phyloP scores from a whole-genome alignment of 2,797 vertebrate genomes.

The Coregonus suidteri region DNA sequence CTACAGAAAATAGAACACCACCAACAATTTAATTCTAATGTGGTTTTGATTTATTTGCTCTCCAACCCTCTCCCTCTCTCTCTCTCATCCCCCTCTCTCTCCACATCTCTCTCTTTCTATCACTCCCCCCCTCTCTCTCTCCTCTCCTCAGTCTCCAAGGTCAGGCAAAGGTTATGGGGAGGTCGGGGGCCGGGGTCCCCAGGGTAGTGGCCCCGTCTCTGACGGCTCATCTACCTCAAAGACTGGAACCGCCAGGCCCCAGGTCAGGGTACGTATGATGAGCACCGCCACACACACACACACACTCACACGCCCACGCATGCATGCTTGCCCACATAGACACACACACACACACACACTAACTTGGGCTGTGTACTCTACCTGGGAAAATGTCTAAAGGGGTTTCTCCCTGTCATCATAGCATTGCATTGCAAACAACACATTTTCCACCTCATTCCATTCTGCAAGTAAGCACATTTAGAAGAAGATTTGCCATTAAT shows the following conservation, averaged over 20 bases:
- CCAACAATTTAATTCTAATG: conserved; percentile 39
- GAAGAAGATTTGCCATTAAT: conserved; percentile 11
- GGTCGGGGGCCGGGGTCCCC: conserved; percentile 60
- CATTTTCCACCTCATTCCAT: conserved; percentile 46
- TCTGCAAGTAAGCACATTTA: conserved; percentile 48
- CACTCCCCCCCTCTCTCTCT: conserved; percentile 7
- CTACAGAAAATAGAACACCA: conserved; percentile 32
- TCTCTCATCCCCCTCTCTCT: not conserved
- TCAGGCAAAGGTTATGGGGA: conserved; percentile 49
- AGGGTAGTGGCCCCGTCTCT: conserved; percentile 61
- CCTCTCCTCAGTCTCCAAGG: conserved; percentile 58
- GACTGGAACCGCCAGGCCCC: conserved; percentile 72
- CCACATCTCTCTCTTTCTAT: not conserved
- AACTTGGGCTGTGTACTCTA: conserved; percentile 51
- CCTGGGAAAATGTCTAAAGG: conserved; percentile 41
- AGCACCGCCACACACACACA: conserved; percentile 58
- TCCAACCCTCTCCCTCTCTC: conserved; percentile 8
- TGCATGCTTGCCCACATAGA: not conserved
- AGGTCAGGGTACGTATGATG: conserved; percentile 80
- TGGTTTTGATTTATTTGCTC: conserved; percentile 43
- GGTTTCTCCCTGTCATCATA: conserved; percentile 34
- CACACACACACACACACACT: not conserved
- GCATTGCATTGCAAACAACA: conserved; percentile 47
- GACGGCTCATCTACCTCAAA: conserved; percentile 51
- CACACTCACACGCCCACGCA: conserved; percentile 1